Conservation (phyloP, 2,113 vertebrate species). For the Irena cyanogastra region DNA sequence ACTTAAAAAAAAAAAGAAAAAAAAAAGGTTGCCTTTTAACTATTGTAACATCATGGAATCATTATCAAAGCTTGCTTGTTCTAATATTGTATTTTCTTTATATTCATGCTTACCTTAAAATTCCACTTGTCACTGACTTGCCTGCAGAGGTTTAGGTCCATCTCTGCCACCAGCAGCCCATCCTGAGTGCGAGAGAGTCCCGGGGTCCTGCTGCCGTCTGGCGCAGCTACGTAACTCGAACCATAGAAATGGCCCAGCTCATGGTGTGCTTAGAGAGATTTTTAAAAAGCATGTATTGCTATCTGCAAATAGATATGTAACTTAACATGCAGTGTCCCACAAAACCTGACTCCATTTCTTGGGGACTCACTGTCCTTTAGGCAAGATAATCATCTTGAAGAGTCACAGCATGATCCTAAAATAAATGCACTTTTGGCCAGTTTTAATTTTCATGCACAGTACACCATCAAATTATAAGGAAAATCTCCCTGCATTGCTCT, state of each 20-base stretch:
- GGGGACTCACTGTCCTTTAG: background rate
- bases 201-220: conserved; percentile 86
- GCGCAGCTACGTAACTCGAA: conserved; percentile 90
- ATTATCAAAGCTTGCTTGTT: background rate
- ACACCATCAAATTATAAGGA: background rate
- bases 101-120: conserved; percentile 82
- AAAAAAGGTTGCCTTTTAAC: background rate
- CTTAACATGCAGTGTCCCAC: background rate
- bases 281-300: background rate
- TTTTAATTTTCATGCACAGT: background rate
- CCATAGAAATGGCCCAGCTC: conserved; percentile 94
- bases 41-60: background rate
- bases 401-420: background rate
- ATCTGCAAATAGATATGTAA: background rate
- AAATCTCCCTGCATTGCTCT: background rate
- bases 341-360: background rate
- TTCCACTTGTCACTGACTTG: conserved; percentile 91
- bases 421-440: background rate
- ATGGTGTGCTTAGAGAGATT: conserved; percentile 78
- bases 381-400: background rate
- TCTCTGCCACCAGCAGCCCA: conserved; percentile 85
- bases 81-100: background rate
- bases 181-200: conserved; percentile 86
- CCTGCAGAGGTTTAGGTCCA: conserved; percentile 92
- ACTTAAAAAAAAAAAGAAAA: background rate